Evolutionary conservation across 2,888 invertebrate species (phyloP), one percentile per base, ranked within the genome.

Genomic region (Keiferia lycopersicella): DNA sequence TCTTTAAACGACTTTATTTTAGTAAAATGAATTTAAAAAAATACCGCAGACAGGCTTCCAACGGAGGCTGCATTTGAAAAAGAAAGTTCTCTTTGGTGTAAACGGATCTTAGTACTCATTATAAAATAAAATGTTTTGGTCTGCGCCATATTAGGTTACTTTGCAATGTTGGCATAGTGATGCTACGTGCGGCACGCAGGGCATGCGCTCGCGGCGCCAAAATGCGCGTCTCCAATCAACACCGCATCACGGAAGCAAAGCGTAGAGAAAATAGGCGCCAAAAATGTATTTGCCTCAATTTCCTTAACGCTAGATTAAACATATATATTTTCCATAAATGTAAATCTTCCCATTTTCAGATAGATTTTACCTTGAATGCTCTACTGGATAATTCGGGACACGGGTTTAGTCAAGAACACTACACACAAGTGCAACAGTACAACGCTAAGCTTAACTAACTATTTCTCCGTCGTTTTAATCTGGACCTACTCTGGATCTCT

Each of bases 191-290:
- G 56, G 56, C 10, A 39, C 41, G 38, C 59, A 62, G 14, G 30
- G 22, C 48, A 38, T 66, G 10, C 64, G 16, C 34, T 50, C 20
- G 66, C 66, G 71, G 68, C 71, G 69, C 70, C 68, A 61, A 62
- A 61, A 61, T 60, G 38, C 53, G 39, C 41, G 59, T 59, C 20
- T 20, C 7, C 57, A 30, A 64, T 50, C 53, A 53, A 14, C 22
- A 18, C 22, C 14, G 10, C 53, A 0, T 26, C 12, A 22, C 8
- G 22, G 20, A 14, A 12, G 53, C 22, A 18, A 20, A 53, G 11
- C 45, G 16, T 11, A 45, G 16, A 45, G 51, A 14, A 51, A 51
- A 20, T 51, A 20, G 51, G n/a, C 45, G 45, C 45, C 45, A 22
- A 51, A 51, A 51, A 7, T 11, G 20, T 8, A 16, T 51, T 51